Percentiles rank a stretch among this genome's conserved stretches.
Conservation (phyloP, 2,113 vertebrate species). For the Boulengeromyrus knoepffleri region DNA sequence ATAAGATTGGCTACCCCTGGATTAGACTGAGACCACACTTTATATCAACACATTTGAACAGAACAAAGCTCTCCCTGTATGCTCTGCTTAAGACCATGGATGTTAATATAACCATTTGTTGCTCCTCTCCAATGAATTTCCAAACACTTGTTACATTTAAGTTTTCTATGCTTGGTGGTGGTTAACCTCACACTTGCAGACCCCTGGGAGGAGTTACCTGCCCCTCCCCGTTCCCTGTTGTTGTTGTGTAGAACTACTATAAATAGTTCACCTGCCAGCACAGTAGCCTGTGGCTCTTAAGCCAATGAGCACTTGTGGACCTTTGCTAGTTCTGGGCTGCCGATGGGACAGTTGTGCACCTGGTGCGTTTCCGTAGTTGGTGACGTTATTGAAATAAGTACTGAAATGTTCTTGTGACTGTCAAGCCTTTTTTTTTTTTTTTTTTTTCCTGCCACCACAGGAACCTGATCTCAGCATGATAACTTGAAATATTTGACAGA, state of each 20-base stretch:
- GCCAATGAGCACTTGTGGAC: background rate
- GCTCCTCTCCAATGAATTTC: background rate
- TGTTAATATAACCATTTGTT: background rate
- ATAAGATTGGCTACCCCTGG: too few relatives aligned
- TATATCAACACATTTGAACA: background rate
- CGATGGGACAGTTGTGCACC: background rate
- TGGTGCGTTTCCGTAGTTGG: background rate
- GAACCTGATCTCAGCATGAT: background rate
- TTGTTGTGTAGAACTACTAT: conserved; percentile 25
- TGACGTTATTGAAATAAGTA: background rate
- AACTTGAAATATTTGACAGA: background rate
- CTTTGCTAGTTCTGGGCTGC: background rate
- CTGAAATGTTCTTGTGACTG: background rate
- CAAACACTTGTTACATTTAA: background rate
- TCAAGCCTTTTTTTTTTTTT: background rate
- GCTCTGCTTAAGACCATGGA: background rate
- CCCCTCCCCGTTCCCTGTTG: conserved; percentile 21
- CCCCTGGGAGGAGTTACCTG: conserved; percentile 29
- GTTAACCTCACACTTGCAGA: conserved; percentile 8
- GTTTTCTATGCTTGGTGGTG: background rate
- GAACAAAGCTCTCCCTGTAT: background rate
- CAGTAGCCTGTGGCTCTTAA: conserved; percentile 7
- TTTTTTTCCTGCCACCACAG: background rate
- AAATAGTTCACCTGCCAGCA: conserved; percentile 31
- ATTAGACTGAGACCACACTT: background rate